Conservation (phyloP, 1,140 invertebrate species). For the Philotrypesis tridentata region DNA sequence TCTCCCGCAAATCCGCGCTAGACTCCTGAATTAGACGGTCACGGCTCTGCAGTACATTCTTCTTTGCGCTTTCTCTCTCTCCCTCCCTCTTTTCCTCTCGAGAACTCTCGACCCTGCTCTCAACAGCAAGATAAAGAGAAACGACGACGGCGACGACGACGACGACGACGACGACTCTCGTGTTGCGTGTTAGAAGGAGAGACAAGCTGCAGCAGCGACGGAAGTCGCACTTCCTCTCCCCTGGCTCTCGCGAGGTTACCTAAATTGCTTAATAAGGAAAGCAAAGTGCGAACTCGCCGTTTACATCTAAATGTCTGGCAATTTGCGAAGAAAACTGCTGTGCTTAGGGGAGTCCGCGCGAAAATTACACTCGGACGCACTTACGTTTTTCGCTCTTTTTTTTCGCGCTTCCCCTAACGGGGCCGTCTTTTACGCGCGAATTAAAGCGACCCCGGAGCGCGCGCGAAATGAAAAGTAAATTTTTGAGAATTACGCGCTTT, state of each 20-base stretch:
- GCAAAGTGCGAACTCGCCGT: not conserved
- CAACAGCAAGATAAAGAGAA: constrained; percentile 32
- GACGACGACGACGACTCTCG: not conserved
- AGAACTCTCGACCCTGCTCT: constrained; percentile 13
- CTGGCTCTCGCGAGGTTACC: constrained; percentile 2
- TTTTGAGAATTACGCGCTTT: not conserved
- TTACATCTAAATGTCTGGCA: constrained; percentile 16
- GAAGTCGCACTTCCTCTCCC: constrained; percentile 2
- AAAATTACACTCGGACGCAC: not conserved
- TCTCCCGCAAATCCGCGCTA: not conserved
- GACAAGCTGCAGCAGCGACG: not conserved
- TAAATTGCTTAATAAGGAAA: constrained; percentile 33
- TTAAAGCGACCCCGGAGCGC: not conserved
- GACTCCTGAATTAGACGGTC: not conserved
- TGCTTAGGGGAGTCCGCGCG: not conserved
- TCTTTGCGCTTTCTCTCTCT: constrained; percentile 7
- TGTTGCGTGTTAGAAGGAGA: not conserved
- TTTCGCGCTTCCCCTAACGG: no score
- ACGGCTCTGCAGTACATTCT: constrained; percentile 16
- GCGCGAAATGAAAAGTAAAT: not conserved
- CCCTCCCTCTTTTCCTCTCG: not conserved
- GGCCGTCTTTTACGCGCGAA: not conserved
- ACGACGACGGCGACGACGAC: no score
- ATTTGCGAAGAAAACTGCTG: not conserved
- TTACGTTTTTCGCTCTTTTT: not conserved